phyloP scores from a whole-genome alignment of 2,888 invertebrate species.

The Cremastinae sp. region DNA sequence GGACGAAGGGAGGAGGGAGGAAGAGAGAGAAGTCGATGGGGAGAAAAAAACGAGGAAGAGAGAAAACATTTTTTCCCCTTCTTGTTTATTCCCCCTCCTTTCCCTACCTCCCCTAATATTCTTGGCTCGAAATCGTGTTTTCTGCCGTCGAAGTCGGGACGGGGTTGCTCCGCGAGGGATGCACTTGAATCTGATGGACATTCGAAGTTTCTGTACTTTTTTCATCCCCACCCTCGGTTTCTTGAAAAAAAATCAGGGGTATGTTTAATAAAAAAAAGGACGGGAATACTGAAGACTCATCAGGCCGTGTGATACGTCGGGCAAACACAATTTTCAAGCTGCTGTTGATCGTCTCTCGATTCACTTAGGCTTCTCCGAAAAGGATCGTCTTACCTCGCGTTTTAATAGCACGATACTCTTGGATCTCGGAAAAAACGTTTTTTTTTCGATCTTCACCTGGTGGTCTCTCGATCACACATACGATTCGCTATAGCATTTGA shows the following conservation, averaged over 20 bases:
- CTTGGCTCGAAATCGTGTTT: no score
- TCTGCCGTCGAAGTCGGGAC: conserved; percentile 44
- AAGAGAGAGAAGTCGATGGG: neutral
- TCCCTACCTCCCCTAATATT: conserved; percentile 56
- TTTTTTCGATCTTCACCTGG: conserved; percentile 14
- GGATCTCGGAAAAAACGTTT: neutral
- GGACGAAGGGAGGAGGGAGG: no score
- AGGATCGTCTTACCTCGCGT: conserved; percentile 47
- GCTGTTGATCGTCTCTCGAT: conserved; percentile 31
- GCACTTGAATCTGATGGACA: conserved; percentile 63
- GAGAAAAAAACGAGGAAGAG: conserved; percentile 10
- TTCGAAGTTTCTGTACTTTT: conserved; percentile 40
- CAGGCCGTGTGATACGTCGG: conserved; percentile 69
- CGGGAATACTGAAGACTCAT: conserved; percentile 67
- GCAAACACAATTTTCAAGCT: conserved; percentile 65
- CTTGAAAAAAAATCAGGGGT: conserved; percentile 27
- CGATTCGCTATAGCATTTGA: no score
- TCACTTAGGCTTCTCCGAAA: conserved; percentile 14
- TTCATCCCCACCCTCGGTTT: conserved; percentile 26
- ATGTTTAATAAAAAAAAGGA: conserved; percentile 26
- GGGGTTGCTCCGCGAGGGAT: conserved; percentile 41
- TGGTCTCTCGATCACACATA: neutral
- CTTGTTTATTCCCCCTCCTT: conserved; percentile 3
- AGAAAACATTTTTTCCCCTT: conserved; percentile 1
- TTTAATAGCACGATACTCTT: conserved; percentile 15